These are phyloP conservation scores for Rhynchonycteris naso DNA, from an alignment of 2,797 vertebrate species.

Conservation along the genomic window DNA sequence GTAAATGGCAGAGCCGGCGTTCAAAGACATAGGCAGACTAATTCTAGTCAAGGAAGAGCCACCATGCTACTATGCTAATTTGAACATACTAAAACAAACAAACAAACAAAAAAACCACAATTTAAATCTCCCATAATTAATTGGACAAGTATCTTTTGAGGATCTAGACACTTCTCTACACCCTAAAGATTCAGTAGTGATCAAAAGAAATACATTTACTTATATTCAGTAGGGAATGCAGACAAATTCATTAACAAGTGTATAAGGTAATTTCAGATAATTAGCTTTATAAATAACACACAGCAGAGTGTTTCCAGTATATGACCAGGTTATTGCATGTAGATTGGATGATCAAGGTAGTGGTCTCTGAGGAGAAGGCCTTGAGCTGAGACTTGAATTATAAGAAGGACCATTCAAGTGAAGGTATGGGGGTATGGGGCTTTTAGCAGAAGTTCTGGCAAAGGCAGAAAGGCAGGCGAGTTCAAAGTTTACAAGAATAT, in stretches of 20 bases:
- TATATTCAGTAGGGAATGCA: not conserved
- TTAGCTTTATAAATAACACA: not conserved
- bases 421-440: not conserved
- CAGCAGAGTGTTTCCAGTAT: not conserved
- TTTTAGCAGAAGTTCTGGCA: not conserved
- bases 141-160: not conserved
- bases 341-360: not conserved
- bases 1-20: not conserved
- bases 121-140: not conserved
- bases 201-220: not conserved
- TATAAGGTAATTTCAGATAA: not conserved
- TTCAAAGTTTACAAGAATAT: not conserved
- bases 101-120: not conserved
- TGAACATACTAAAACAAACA: too few relatives aligned
- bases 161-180: not conserved
- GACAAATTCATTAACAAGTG: not conserved
- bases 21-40: not conserved
- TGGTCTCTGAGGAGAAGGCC: not conserved
- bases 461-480: not conserved
- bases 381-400: not conserved
- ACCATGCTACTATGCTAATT: not conserved
- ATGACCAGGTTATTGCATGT: not conserved
- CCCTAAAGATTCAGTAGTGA: not conserved
- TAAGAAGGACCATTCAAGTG: not conserved
- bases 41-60: not conserved